Evolutionary conservation across 2,113 vertebrate species (phyloP), one percentile per base, ranked within the genome.

Genomic region (Corapipo altera): DNA sequence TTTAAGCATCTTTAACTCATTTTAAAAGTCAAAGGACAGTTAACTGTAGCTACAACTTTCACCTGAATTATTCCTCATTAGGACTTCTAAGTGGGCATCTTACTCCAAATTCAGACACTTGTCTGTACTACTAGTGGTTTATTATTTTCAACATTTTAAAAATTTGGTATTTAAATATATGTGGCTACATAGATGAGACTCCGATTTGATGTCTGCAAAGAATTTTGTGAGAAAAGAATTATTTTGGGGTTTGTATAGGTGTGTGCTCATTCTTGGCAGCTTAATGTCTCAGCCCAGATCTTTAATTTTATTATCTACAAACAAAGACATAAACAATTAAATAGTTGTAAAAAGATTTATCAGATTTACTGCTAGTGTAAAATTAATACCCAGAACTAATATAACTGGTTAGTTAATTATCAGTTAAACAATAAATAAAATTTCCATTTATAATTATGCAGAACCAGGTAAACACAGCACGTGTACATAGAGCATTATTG

Each of bases 381-480:
- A 95, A 89, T 39, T 61, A 91, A 89, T 76, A 88, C 3, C 11
- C 41, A 81, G 58, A 93, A 91, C 39, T 81, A 88, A 92, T 55
- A 62, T 8, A 89, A 12, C 41, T 66, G 16, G 54, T 73, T 78
- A 92, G 88, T 87, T 61, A 75, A 88, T 79, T 81, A 87, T 78
- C 92, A 71, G 65, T 57, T 93, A 94, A 92, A 89, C 52, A 89
- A 20, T 43, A 89, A 80, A n/a, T 46, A 74, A 82, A 88, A 90
- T 71, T 78, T 91, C n/a, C 35, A 57, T 80, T 91, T 54, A 30
- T 61, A 73, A 26, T 86, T 91, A 73, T 15, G 8, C 48, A 72
- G 90, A 96, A 71, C 15, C 67, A 61, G 41, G 54, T 74, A 93
- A 95, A 91, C 54, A 81, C 11, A 67, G 33, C 0, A 0, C 41